Percentiles rank a stretch among this genome's conserved stretches.
Conservation (phyloP, 1,140 invertebrate genomes). For the Gyrodactylus salaris region DNA sequence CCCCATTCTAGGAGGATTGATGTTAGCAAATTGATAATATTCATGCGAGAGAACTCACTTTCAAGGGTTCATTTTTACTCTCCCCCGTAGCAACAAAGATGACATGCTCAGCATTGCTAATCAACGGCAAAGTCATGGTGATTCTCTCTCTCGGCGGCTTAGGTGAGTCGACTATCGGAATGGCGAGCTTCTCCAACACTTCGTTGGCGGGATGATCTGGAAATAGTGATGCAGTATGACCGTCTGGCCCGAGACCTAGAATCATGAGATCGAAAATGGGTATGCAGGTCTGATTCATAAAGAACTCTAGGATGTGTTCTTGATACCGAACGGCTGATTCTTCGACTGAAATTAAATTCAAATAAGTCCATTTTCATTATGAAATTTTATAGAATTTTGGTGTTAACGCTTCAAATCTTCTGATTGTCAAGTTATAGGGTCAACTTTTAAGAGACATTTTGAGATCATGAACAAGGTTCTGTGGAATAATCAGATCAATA, state of each 20-base stretch:
- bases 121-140: background rate
- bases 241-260: slow-evolving; percentile 80
- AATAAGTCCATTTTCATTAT: too few species aligned
- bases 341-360: too few species aligned
- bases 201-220: slow-evolving; percentile 30
- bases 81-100: background rate
- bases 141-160: slow-evolving; percentile 4
- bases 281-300: background rate
- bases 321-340: background rate
- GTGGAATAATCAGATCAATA: too few species aligned
- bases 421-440: too few species aligned
- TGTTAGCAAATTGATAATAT: too few species aligned
- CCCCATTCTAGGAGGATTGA: too few species aligned
- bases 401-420: too few species aligned
- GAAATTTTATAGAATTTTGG: too few species aligned
- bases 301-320: background rate
- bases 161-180: background rate
- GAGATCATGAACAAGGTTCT: too few species aligned
- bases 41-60: background rate
- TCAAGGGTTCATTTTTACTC: background rate
- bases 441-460: too few species aligned
- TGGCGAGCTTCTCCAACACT: background rate
- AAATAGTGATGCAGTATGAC: slow-evolving; percentile 87
- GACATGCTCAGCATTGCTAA: background rate
- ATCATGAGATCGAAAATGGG: slow-evolving; percentile 39